Evolutionary conservation across 2,113 vertebrate genomes (phyloP), one percentile per base, ranked within the genome.

Genomic region (Clarias batrachus): DNA sequence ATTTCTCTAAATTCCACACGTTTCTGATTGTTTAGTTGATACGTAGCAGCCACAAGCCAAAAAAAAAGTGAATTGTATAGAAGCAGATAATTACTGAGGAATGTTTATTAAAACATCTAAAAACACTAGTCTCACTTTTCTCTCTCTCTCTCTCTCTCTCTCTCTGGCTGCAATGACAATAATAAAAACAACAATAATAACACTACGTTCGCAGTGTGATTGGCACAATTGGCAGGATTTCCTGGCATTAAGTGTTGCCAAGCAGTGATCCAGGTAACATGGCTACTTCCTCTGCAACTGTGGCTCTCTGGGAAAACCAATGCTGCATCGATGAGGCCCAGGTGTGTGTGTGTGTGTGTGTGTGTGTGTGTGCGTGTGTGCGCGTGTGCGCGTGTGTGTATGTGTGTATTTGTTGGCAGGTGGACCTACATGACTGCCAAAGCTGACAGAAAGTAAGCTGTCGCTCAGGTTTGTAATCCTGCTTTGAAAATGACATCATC

Each of bases 221-320:
- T 63, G n/a, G 71, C 27, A n/a, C 37, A 37, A 83, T 25, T 66
- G 86, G 85, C 80, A 65, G 41, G 70, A 56, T 33, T 66, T 66
- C 66, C 33, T 82, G 79, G 68, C 86, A 76, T 59, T 41, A 76
- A 23, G 37, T 82, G 56, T 77, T 77, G 81, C 80, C 80, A 87
- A 87, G 30, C 80, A 82, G 62, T 82, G 65, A 57, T 74, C 81
- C 86, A 83, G 81, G 81, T 87, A 63, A 78, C 81, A 54, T 62
- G 59, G 60, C 70, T 23, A 87, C 81, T 87, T 87, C 86, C 81
- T 87, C 30, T 83, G 81, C 81, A 82, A 86, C 79, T 81, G 65
- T 81, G 85, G 85, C 78, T 81, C 66, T 79, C 63, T 86, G 77
- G 77, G 77, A 86, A 81, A 86, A 59, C 63, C 85, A 52, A 65